Evolutionary conservation across 1,140 invertebrate genomes (phyloP), one percentile per base, ranked within the genome.

Genomic region (Globodera ellingtonae): DNA sequence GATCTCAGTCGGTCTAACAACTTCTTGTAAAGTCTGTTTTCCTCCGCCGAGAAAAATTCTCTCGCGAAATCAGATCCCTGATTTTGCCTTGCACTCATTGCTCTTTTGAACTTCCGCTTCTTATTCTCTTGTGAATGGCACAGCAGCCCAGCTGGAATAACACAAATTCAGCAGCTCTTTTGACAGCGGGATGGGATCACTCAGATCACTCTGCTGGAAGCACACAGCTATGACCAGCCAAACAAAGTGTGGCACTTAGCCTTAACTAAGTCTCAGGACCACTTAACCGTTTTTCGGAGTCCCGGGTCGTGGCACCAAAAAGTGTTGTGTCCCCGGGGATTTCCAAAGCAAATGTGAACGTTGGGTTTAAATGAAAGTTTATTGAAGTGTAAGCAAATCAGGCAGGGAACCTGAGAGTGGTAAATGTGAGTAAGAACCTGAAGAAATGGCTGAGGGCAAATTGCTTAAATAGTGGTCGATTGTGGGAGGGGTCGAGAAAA

Each of bases 221-320:
- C 56, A 59, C 56, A 59, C 56, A 59, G 56, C 56, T 59, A 18
- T 18, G 56, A 59, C 56, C 56, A 59, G 18, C 56, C 56, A 10
- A 18, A 13, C 1, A 13, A 59, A 15, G 13, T 59, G 5, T 13
- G 10, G 4, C 10, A 4, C 56, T 13, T 13, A 13, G 35, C 35
- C 35, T 35, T 2, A 2, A 35, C 35, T 35, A 35, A 35, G 35
- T 13, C 10, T 18, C 6, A 59, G 56, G 56, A 18, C 13, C 10
- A 0, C 9, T 13, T 59, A 9, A 59, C 56, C 35, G 35, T 35
- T 59, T 59, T 59, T 59, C 18, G 5, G 15, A 15, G 5, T 59
- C 56, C 56, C 56, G 56, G 56, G 56, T 59, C 56, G 56, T 59
- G 56, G 56, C 56, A 59, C 56, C 56, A 59, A 59, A 59, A 59